Evolutionary conservation across 2,888 invertebrate genomes (phyloP).

Genomic region (Ypsolopha sequella): DNA sequence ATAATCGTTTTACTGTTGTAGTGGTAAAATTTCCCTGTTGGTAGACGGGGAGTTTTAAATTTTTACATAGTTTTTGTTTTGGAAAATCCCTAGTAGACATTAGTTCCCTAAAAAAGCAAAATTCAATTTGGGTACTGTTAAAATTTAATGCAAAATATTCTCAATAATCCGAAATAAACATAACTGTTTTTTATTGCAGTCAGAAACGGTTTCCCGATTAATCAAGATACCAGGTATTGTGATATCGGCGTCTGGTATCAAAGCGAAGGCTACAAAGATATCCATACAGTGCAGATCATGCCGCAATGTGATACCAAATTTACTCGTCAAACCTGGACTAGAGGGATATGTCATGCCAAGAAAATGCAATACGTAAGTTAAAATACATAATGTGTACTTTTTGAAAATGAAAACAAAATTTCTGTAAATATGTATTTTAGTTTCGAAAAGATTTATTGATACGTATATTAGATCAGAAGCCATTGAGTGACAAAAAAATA

Average conservation of each 20-base stretch:
- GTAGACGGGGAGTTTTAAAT: too few relatives aligned
- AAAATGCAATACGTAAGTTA: constrained; percentile 89
- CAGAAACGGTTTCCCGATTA: constrained; percentile 91
- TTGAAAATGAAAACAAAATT: neutral
- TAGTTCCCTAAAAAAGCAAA: too few relatives aligned
- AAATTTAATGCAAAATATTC: too few relatives aligned
- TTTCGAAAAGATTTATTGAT: too few relatives aligned
- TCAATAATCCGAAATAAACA: neutral
- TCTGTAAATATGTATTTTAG: neutral
- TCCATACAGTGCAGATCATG: constrained; percentile 97
- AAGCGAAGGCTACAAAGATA: constrained; percentile 95
- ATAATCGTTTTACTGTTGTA: too few relatives aligned
- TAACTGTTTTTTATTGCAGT: constrained; percentile 67
- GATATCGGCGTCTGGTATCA: constrained; percentile 92
- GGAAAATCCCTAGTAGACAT: too few relatives aligned
- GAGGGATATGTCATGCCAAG: constrained; percentile 97
- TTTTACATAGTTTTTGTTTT: too few relatives aligned
- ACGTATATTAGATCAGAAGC: too few relatives aligned
- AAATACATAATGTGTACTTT: constrained; percentile 1
- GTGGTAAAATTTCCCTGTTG: too few relatives aligned
- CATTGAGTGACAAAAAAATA: too few relatives aligned
- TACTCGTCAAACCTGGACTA: constrained; percentile 92
- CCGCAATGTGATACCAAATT: constrained; percentile 88
- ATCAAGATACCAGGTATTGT: constrained; percentile 97
- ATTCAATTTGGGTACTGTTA: too few relatives aligned